These are phyloP conservation scores for Gopherus flavomarginatus DNA, from an alignment of 2,113 vertebrate species.

Conservation along the genomic window DNA sequence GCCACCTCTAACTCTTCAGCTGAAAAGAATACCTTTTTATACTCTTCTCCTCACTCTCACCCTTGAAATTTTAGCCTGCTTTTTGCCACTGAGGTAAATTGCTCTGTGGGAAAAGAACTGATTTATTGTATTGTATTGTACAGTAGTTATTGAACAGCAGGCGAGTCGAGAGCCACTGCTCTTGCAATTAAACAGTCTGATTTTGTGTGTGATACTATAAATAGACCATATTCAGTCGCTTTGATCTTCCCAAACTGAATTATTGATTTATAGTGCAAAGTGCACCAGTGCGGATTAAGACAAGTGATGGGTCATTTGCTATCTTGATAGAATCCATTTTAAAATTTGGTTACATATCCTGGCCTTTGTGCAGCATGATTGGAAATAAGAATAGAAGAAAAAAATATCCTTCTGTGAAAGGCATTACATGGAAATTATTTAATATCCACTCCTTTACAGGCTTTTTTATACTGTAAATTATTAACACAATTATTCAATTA, in stretches of 20 bases:
- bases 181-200: neutral
- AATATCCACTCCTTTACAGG: neutral
- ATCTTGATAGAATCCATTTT: neutral
- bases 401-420: neutral
- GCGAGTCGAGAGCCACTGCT: neutral
- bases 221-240: neutral
- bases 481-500: constrained; percentile 14
- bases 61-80: constrained; percentile 18
- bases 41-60: neutral
- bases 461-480: constrained; percentile 9
- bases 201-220: neutral
- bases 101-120: neutral
- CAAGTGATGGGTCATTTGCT: neutral
- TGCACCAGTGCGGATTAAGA: neutral
- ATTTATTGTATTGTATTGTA: neutral
- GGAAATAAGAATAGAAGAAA: neutral
- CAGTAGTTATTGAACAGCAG: neutral
- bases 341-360: neutral
- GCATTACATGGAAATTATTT: neutral
- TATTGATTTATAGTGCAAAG: neutral
- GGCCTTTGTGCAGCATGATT: accelerated
- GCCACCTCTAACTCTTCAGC: neutral
- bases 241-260: neutral
- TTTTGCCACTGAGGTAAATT: neutral
- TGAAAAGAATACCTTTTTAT: neutral